Base-by-base conservation (phyloP, 2,113 vertebrate species). In the Coracopsis vasa region DNA sequence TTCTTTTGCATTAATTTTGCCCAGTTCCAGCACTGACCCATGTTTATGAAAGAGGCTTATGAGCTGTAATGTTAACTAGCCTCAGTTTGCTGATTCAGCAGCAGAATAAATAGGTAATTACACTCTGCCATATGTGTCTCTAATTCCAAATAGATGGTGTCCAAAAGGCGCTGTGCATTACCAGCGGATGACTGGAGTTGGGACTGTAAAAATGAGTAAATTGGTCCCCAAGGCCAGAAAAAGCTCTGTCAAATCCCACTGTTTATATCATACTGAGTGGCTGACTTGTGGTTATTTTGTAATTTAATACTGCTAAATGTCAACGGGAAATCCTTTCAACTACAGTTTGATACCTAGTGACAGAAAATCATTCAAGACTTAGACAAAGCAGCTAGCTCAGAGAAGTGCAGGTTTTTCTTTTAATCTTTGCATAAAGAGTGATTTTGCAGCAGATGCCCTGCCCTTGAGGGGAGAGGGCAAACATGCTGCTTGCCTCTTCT, bases 301-400 rank as follows among this genome's bases (percentile, higher is more conserved):
- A 97, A 97, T 97, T 97, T 97, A 97, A 98, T 97, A 96, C 96
- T 94, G 96, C 97, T 97, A 97, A 97, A 97, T 97, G 97, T 97
- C 97, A 97, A 96, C 93, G 93, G 97, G 97, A 97, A 97, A 97
- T 97, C 97, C 97, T 97, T 95, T 97, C 96, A 95, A 96, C 95
- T 97, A 85, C 92, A 97, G 96, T 96, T 97, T 97, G 97, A 97
- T 97, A 96, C 95, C 95, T 93, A 92, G 94, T 97, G 97, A 97
- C 94, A 97, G 97, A 97, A 97, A 97, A 97, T 97, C 97, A 97
- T 97, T 97, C 92, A 95, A 80, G 94, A 96, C 92, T 88, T 94
- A 95, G 95, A 97, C 96, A 96, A 96, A 97, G 95, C 95, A 93
- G 92, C 58, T 29, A 94, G 87, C 96, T 95, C 88, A 60, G 75